Conservation (phyloP, 2,888 invertebrate species). For the Drosophila borborema region DNA sequence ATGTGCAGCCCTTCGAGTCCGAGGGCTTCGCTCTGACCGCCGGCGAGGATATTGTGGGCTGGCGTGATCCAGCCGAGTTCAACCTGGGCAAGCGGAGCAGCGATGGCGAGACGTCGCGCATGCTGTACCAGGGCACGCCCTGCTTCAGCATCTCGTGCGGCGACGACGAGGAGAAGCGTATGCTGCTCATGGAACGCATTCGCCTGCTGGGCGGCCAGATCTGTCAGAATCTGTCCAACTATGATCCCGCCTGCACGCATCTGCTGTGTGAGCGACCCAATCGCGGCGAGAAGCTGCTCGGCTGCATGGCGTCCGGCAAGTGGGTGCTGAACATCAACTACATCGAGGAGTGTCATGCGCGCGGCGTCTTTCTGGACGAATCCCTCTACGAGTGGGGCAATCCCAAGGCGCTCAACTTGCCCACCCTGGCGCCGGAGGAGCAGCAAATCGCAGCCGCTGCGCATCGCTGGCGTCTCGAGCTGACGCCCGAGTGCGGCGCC, state of each 20-base stretch:
- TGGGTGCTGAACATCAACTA: conserved; percentile 95
- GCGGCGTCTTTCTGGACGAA: conserved; percentile 86
- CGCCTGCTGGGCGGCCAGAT: conserved; percentile 76
- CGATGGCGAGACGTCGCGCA: conserved; percentile 50
- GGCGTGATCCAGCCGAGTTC: conserved; percentile 88
- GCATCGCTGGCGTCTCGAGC: conserved; percentile 89
- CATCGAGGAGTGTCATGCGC: conserved; percentile 88
- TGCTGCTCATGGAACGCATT: conserved; percentile 73
- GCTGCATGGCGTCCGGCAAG: conserved; percentile 94
- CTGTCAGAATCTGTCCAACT: conserved; percentile 84
- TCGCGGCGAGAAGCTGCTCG: conserved; percentile 95
- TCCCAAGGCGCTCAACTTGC: conserved; percentile 87
- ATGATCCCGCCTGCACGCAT: conserved; percentile 90
- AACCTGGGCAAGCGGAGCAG: conserved; percentile 49
- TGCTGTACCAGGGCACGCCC: conserved; percentile 79
- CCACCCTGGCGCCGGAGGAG: conserved; percentile 85
- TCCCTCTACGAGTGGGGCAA: conserved; percentile 95
- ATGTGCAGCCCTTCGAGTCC: conserved; percentile 82
- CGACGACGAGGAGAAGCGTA: conserved; percentile 73
- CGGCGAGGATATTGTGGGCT: conserved; percentile 89
- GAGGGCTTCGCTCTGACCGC: conserved; percentile 78
- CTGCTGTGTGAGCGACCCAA: conserved; percentile 90
- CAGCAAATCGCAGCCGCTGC: conserved; percentile 87
- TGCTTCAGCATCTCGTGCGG: conserved; percentile 84
- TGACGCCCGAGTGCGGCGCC: conserved; percentile 82